Base-by-base conservation (phyloP, 2,888 invertebrate genomes). In the Himalopsyche anomala region DNA sequence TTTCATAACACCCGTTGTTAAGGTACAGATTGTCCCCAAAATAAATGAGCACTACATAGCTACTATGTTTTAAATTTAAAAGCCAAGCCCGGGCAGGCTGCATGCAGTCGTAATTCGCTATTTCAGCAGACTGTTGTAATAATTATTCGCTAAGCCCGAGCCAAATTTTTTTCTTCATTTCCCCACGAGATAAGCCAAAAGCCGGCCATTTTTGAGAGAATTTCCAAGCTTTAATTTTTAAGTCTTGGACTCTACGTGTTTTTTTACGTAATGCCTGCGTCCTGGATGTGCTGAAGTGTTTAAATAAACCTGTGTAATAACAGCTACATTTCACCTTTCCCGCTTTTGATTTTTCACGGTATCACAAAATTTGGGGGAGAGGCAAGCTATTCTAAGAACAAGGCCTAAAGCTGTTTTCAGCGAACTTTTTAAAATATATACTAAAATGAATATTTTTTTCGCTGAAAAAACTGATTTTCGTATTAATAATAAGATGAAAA, bases 91-190 rank as follows among this genome's bases (percentile, higher is more conserved):
- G 28, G 28, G 28, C 45, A 15, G 74, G 12, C 74, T 74, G 38
- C 74, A 74, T 74, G 74, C 74, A 36, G 38, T 28, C 74, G 9
- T 74, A 74, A 38, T 74, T 74, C 74, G 74, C 74, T 74, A 36
- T 74, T 74, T 74, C 74, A 74, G 74, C 74, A 74, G 36, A 74
- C 74, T 74, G 74, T 74, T 74, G 36, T 74, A 38, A 74, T 74
- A 74, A 74, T 74, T 74, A 74, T 74, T 36, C 74, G 74, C 74
- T 38, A 74, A 74, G 74, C 74, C 74, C 38, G 36, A 74, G 74
- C 74, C 12, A 36, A 28, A 12, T 74, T 74, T 74, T 74, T 74
- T 19, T 11, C 74, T 74, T 74, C 74, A 74, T 74, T 74, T 74
- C 74, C 74, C 36, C 36, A 5, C 36, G 74, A 74, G 38, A 74